Evolutionary conservation across 2,888 invertebrate species (phyloP).

Genomic region (Gandaritis pyraliata): DNA sequence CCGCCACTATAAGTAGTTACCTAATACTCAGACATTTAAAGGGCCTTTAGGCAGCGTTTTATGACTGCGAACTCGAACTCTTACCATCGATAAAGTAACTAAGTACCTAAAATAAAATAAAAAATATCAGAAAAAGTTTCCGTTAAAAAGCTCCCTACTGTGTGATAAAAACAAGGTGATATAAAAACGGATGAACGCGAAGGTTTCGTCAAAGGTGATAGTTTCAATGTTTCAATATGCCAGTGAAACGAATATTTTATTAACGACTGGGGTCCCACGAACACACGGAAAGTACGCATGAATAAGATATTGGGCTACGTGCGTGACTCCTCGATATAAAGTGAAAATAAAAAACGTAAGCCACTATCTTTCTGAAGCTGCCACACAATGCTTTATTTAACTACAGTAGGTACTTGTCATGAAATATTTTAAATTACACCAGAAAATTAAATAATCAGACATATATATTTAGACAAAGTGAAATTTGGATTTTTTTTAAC

Average conservation of each 20-base stretch:
- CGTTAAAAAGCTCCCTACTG: background rate
- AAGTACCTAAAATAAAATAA: background rate
- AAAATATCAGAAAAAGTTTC: background rate
- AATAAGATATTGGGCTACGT: slow-evolving; percentile 35
- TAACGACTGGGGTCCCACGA: slow-evolving; percentile 15
- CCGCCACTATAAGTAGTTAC: background rate
- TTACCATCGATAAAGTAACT: background rate
- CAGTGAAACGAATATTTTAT: slow-evolving; percentile 32
- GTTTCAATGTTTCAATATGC: slow-evolving; percentile 19
- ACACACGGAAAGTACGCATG: slow-evolving; percentile 30
- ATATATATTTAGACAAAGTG: too few species aligned
- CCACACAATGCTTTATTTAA: background rate
- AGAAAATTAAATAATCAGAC: too few species aligned
- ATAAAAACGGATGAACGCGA: slow-evolving; percentile 8
- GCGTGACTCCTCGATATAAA: slow-evolving; percentile 30
- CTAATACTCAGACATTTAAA: background rate
- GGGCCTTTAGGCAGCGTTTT: background rate
- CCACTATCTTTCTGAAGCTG: background rate
- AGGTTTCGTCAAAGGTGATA: slow-evolving; percentile 23
- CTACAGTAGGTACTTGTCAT: too few species aligned
- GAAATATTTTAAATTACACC: too few species aligned
- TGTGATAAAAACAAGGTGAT: slow-evolving; percentile 4
- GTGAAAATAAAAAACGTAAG: slow-evolving; percentile 22
- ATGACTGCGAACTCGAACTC: background rate
- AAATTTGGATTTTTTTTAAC: too few species aligned